These are phyloP conservation scores for Phrixothrix hirtus DNA, from an alignment of 2,888 invertebrate genomes.

Conservation along the genomic window DNA sequence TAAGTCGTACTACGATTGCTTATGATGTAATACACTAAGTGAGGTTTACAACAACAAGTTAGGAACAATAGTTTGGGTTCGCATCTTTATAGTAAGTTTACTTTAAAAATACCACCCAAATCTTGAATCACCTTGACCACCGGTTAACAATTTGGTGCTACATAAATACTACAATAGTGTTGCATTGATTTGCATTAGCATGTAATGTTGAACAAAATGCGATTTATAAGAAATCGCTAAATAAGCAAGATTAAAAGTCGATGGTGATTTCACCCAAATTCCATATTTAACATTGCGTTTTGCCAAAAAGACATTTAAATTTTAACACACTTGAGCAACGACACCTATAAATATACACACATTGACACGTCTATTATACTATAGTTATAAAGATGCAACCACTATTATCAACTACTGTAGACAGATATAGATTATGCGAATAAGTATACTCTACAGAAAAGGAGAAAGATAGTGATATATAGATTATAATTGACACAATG, in stretches of 20 bases:
- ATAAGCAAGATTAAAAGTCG: slow-evolving; percentile 8
- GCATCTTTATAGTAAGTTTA: slow-evolving; percentile 9
- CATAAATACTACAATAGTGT: slow-evolving; percentile 35
- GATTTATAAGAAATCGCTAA: slow-evolving; percentile 7
- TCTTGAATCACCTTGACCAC: slow-evolving; percentile 44
- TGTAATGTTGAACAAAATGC: slow-evolving; percentile 28
- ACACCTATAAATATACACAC: slow-evolving; percentile 54
- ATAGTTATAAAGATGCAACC: slow-evolving; percentile 38
- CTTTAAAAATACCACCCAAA: slow-evolving; percentile 28
- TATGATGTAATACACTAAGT: slow-evolving; percentile 40
- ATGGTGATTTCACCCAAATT: slow-evolving; percentile 58
- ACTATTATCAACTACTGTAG: slow-evolving; percentile 44
- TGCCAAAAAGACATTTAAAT: slow-evolving; percentile 52
- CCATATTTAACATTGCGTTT: slow-evolving; percentile 55
- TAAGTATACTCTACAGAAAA: slow-evolving; percentile 37
- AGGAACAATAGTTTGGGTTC: slow-evolving; percentile 44
- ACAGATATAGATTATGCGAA: slow-evolving; percentile 40
- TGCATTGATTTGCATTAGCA: slow-evolving; percentile 48
- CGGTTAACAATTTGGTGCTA: slow-evolving; percentile 42
- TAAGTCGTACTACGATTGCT: slow-evolving; percentile 50
- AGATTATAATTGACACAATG: slow-evolving; percentile 41
- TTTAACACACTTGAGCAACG: slow-evolving; percentile 51
- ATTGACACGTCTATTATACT: slow-evolving; percentile 48
- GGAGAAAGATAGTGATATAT: slow-evolving; percentile 42
- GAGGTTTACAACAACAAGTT: slow-evolving; percentile 45